A percentile compares a stretch with the other conserved stretches of the same genome.
Conservation (phyloP, 2,888 invertebrate genomes). For the Ophion ventricosus region DNA sequence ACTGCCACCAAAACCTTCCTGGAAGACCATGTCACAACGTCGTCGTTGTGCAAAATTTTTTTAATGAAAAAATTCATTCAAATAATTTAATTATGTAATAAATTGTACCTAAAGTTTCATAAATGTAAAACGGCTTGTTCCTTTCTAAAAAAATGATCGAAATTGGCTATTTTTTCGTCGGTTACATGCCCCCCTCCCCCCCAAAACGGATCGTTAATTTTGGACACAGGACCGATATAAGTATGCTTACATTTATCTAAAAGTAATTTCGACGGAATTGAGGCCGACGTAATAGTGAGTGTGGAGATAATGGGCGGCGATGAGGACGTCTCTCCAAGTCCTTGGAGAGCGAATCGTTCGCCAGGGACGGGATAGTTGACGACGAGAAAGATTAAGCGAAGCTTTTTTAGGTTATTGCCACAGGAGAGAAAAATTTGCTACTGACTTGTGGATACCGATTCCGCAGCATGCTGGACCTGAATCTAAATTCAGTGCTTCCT, state of each 20-base stretch:
- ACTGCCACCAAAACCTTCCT: too few species aligned
- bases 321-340: too few species aligned
- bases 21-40: too few species aligned
- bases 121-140: too few species aligned
- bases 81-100: too few species aligned
- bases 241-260: not conserved
- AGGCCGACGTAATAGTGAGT: not conserved
- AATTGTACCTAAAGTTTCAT: too few species aligned
- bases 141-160: too few species aligned
- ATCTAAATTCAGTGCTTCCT: constrained; percentile 52
- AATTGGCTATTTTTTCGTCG: too few species aligned
- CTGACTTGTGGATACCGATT: constrained; percentile 34
- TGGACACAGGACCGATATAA: not conserved
- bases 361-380: constrained; percentile 39
- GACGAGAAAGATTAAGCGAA: constrained; percentile 48
- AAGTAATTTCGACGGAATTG: not conserved
- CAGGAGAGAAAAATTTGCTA: constrained; percentile 36
- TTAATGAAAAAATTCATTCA: too few species aligned
- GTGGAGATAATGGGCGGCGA: not conserved
- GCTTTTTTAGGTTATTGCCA: constrained; percentile 61
- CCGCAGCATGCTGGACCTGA: constrained; percentile 56
- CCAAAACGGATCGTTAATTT: not conserved
- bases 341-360: constrained; percentile 41
- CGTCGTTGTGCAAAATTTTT: too few species aligned
- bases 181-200: too few species aligned